These are phyloP conservation scores for Poliocrania exsul DNA, from an alignment of 2,797 vertebrate genomes.

Conservation along the genomic window DNA sequence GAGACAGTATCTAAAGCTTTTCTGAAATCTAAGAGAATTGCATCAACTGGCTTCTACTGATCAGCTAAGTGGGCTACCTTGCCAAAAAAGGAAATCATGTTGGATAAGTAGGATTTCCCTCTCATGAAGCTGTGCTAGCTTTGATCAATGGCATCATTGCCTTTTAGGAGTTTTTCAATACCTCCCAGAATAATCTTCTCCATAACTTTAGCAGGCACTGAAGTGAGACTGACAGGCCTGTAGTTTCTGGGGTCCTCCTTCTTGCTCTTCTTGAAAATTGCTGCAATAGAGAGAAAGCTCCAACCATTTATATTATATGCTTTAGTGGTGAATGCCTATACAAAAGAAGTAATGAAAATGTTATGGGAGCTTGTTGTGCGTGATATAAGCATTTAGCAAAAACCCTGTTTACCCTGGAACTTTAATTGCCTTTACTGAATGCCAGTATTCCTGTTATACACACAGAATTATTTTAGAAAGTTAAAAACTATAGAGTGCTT, in stretches of 20 bases:
- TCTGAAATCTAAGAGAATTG: not conserved
- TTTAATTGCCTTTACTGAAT: not conserved
- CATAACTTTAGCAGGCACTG: no score
- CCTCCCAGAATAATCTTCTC: no score
- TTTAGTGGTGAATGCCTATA: not conserved
- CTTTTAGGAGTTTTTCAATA: no score
- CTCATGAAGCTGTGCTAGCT: not conserved
- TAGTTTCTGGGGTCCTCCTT: not conserved
- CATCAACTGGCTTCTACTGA: not conserved
- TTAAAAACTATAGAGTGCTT: not conserved
- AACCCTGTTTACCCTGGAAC: not conserved
- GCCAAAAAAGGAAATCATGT: not conserved
- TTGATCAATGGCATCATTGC: not conserved
- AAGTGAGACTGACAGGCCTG: no score
- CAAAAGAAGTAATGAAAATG: not conserved
- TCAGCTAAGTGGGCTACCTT: not conserved
- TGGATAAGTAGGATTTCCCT: not conserved
- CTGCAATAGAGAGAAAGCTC: not conserved
- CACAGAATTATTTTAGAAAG: not conserved
- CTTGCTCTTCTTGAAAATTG: not conserved
- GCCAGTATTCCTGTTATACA: not conserved
- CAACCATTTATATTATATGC: not conserved
- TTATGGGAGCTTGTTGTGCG: not conserved
- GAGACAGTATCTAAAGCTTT: not conserved
- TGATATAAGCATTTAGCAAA: not conserved